Base-by-base conservation (phyloP, 2,797 vertebrate species). In the Malurus leucopterus region DNA sequence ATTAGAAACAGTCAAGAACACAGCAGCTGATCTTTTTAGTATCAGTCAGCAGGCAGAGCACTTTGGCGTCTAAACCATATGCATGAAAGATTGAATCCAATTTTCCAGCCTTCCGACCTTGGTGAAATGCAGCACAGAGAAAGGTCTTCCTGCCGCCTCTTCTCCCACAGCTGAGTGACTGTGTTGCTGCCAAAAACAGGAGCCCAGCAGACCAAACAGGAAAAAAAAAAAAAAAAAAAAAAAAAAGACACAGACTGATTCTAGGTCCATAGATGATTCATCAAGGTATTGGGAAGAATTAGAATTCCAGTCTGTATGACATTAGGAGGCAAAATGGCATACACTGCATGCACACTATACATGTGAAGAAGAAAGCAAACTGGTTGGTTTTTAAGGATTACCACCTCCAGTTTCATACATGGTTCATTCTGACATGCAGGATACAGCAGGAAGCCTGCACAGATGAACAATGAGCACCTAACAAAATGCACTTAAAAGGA, bases 201-300 rank as follows among this genome's bases (percentile, higher is more conserved):
- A 89, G 29, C 9, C 18, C 40, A 75, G 34, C 27, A 78, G 54
- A 85, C 27, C 43, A 85, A 75, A 85, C 26, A 72, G 26, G 43
- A 63, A n/a, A 84, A 87, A 67, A 83, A 83, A 78, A 79, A 43
- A 30, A 58, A 58, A 34, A 34, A 34, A 30, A 84, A 87, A 67
- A 83, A 78, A 79, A 43, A 30, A 58, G 63, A 72, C 2, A 5
- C 15, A 77, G 26, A 26, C 18, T 54, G 30, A 79, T 69, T 90
- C 19, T 57, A 64, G 34, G 57, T 41, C 34, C 46, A 44, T 11
- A 57, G 54, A 9, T 74, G 26, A 87, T 32, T 78, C 64, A 68
- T 61, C 51, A 75, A 68, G n/a, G 12, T 1, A 3, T 55, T 64
- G 41, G 26, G 26, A 89, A 88, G n/a, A 61, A 15, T 21, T 41